Evolutionary conservation across 2,888 invertebrate genomes (phyloP), one percentile per base, ranked within the genome.

Genomic region (Plebejus melissa): DNA sequence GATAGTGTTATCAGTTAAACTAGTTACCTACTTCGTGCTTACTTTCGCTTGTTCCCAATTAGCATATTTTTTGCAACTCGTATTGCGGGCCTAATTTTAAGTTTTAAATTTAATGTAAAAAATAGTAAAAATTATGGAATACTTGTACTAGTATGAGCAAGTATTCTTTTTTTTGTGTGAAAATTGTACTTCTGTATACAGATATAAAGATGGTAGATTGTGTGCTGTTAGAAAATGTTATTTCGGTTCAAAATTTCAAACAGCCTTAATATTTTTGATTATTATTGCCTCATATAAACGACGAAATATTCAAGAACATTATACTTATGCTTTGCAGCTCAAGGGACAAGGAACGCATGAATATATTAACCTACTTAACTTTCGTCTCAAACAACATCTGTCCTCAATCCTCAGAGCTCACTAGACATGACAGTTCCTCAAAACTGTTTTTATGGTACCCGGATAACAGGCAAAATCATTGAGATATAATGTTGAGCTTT

Each of bases 401-500:
- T 16, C 69, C 69, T 32, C 32, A 69, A n/a, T 38, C 16, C n/a
- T 16, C 38, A 13, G n/a, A 22, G n/a, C 16, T n/a, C 28, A 60
- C 22, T 50, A 50, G 58, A 9, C 9, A 28, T 60, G n/a, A 7
- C 58, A 58, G 22, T 28, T 22, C 58, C 58, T 58, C 22, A 60
- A 60, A 60, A n/a, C n/a, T 70, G 69, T 41, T 70, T 69, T 69
- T 41, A 38, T 41, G 70, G 7, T 41, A 38, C n/a, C 9, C n/a
- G 41, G 71, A 46, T 71, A 46, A 16, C 28, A 22, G n/a, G 11
- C 50, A 71, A 46, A 71, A 71, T 71, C 46, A 22, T n/a, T 41
- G 46, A 71, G 2, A 9, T 69, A 46, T 71, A 50, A 22, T 71
- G 22, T 16, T 16, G n/a, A 46, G 69, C 69, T 46, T 75, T 75